Base-by-base conservation (phyloP, 2,797 vertebrate genomes). In the Scomberomorus guttatus region DNA sequence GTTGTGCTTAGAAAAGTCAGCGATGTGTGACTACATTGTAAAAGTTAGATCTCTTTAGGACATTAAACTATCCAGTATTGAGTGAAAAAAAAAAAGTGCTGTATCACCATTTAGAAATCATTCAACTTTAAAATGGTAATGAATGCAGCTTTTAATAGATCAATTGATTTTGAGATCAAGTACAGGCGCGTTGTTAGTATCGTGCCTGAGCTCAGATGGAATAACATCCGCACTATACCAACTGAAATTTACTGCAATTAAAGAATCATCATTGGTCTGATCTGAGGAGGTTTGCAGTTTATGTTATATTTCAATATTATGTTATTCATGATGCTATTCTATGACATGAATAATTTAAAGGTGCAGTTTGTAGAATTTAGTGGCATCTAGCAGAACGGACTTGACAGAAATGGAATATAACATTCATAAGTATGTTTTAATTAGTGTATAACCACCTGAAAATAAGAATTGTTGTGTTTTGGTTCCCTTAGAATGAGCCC, bases 1-100 rank as follows among this genome's bases (percentile, higher is more conserved):
- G 91, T 65, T 79, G 91, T 94, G 92, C 93, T 94, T 93, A 58
- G 67, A 74, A 64, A 82, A 78, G 61, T 90, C 79, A 55, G 66
- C 72, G 9, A 82, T 22, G 48, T 64, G 77, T 27, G 72, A 84
- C 72, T 66, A 54, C 48, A 67, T 75, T 60, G 72, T 69, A 50
- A 72, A 70, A 27, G 42, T 80, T 71, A 5, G 11, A 83, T 83
- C 46, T 87, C 55, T 84, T 73, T 8, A 59, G 58, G 82, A 55
- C 55, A n/a, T 80, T 58, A 32, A 66, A 70, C 46, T 56, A n/a
- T 71, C 68, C 75, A 64, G 57, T 51, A 69, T 15, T 52, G 78
- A 75, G 22, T 46, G 56, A 55, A 10, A 0, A 25, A 25, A 13
- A 58, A 48, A 68, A 75, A 82, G 74, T 75, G 82, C 80, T 65